Evolutionary conservation across 2,797 vertebrate genomes (phyloP).

Genomic region (Adelosebastes latens): DNA sequence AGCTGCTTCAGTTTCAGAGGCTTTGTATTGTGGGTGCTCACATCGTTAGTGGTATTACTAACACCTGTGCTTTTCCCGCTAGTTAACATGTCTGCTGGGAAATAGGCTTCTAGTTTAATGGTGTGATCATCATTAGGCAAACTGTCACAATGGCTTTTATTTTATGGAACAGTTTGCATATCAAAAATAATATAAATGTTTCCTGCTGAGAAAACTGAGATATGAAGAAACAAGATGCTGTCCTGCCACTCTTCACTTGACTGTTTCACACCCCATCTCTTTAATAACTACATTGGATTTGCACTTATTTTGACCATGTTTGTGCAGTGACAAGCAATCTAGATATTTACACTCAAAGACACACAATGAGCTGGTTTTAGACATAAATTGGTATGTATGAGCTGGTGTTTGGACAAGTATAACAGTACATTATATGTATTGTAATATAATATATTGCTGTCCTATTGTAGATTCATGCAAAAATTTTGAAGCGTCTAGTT

Average conservation of each 20-base stretch:
- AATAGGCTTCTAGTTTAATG: not conserved
- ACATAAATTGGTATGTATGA: accelerated
- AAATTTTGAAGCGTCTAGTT: no score
- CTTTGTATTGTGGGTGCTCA: not conserved
- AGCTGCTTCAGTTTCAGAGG: not conserved
- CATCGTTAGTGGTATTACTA: not conserved
- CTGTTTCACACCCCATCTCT: not conserved
- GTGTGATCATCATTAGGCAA: not conserved
- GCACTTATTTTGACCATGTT: not conserved
- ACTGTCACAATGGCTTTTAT: not conserved
- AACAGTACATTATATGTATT: not conserved
- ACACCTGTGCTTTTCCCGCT: not conserved
- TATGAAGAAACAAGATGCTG: not conserved
- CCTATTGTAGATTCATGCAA: not conserved
- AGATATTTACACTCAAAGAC: not conserved
- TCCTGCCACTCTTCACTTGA: not conserved
- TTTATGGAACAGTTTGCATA: not conserved
- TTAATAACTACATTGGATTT: not conserved
- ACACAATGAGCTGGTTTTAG: not conserved
- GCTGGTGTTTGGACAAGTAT: not conserved
- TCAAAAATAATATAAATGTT: not conserved
- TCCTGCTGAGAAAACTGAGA: not conserved
- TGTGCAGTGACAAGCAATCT: not conserved
- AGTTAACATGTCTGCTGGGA: not conserved
- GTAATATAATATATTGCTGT: not conserved